A percentile compares a stretch with the other conserved stretches of the same genome.
Evolutionary conservation across 2,888 invertebrate genomes (phyloP).

Genomic region (Cheilosia pagana): DNA sequence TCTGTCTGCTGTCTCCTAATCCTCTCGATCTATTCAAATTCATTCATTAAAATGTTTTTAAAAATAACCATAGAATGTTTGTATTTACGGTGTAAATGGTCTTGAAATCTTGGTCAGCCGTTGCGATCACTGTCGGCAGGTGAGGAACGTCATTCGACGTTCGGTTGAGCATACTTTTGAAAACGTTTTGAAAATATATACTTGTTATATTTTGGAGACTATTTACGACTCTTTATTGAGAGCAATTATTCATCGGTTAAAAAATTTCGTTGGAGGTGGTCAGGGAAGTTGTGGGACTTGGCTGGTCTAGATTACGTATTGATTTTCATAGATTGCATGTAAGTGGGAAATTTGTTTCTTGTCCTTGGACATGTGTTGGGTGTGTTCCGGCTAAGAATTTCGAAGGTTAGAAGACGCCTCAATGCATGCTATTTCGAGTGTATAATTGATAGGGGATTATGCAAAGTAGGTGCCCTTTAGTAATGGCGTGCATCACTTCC

Average conservation of each 20-base stretch:
- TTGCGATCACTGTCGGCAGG: constrained; percentile 9
- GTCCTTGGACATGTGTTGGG: constrained; percentile 49
- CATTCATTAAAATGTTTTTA: constrained; percentile 43
- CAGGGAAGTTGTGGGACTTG: not conserved
- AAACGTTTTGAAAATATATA: too few relatives aligned
- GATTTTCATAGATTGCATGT: constrained; percentile 50
- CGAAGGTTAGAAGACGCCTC: constrained; percentile 2
- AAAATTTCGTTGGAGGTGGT: constrained; percentile 13
- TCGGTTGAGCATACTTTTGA: not conserved
- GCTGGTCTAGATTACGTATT: constrained; percentile 14
- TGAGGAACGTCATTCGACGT: constrained; percentile 28
- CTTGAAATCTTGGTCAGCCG: constrained; percentile 12
- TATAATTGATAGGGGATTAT: not conserved
- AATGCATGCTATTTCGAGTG: not conserved
- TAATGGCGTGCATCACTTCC: not conserved
- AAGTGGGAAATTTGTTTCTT: constrained; percentile 15
- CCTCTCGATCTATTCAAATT: constrained; percentile 33
- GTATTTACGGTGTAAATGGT: constrained; percentile 20
- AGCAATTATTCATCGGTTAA: not conserved
- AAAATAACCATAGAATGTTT: constrained; percentile 51
- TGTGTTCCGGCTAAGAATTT: constrained; percentile 2
- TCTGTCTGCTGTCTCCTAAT: constrained; percentile 43
- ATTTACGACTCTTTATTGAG: not conserved
- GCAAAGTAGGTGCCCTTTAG: constrained; percentile 5
- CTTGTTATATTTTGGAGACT: constrained; percentile 7